phyloP scores from a whole-genome alignment of 2,797 vertebrate genomes.

The Xenops minutus region DNA sequence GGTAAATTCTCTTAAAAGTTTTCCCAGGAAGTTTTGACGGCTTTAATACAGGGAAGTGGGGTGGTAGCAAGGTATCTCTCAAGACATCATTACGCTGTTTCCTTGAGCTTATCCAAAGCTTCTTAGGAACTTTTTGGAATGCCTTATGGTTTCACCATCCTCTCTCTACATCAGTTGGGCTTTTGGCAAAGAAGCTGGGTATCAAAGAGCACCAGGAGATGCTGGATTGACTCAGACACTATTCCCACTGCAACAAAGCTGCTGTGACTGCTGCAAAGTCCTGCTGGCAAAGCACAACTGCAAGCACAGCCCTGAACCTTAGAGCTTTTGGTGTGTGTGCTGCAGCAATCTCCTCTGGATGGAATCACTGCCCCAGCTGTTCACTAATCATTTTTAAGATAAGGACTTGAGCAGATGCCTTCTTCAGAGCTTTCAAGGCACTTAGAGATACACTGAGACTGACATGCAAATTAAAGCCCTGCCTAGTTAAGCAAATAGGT shows the following conservation, averaged over 20 bases:
- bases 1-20: not conserved
- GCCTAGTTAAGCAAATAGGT: not conserved
- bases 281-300: not conserved
- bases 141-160: not conserved
- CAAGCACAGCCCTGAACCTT: constrained; percentile 2
- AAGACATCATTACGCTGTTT: not conserved
- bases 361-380: not conserved
- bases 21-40: not conserved
- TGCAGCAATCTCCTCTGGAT: not conserved
- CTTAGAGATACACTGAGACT: not conserved
- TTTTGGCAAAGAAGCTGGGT: not conserved
- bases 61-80: not conserved
- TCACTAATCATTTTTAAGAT: not conserved
- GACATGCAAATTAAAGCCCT: not conserved
- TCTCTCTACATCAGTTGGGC: not conserved
- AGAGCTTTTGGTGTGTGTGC: not conserved
- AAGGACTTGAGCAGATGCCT: not conserved
- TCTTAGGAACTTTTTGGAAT: not conserved
- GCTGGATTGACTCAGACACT: not conserved
- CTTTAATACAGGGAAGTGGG: not conserved
- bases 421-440: not conserved
- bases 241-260: not conserved
- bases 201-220: not conserved
- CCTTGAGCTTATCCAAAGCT: not conserved
- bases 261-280: not conserved